Evolutionary conservation across 2,113 vertebrate genomes (phyloP), one percentile per base, ranked within the genome.

Genomic region (Apteryx mantelli): DNA sequence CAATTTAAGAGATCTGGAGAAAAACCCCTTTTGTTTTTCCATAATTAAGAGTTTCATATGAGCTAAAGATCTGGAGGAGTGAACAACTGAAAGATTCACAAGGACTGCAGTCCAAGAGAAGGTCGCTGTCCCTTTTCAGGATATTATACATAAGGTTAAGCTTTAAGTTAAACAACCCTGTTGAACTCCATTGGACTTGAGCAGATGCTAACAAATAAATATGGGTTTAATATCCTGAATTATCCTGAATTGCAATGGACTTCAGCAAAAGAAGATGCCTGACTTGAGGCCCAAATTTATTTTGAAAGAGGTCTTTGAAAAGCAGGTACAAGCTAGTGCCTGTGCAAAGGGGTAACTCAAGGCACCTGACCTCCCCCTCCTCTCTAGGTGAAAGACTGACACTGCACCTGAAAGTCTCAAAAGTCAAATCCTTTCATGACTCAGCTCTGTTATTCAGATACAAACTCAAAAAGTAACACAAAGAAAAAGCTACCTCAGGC

Each of bases 111-210:
- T 69, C 80, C 28, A 68, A 38, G n/a, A 21, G 66, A 38, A 20
- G 6, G 6, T 24, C 34, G 40, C 40, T 46, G 20, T 64, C 42
- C 10, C 40, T 76, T 6, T 55, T 80, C 61, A 64, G 26, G 46
- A 56, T 8, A 68, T 7, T 2, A 2, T 16, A 22, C 4, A 4
- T 61, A 8, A 69, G 2, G 1, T 53, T 56, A 30, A 4, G 8
- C 30, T 63, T 87, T 52, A 81, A 9, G 10, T 56, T 76, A 55
- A 82, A 30, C 24, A 64, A 7, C 11, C 17, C 25, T 32, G 17
- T n/a, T 63, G 30, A 69, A 56, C 4, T 16, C 20, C 56, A 48
- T 9, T 32, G 20, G n/a, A 17, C 10, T 70, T 64, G n/a, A 68
- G 34, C 15, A 77, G 46, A 42, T 36, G 15, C 13, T 65, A 56